Conservation (phyloP, 1,140 invertebrate genomes). For the Onthophagus taurus region DNA sequence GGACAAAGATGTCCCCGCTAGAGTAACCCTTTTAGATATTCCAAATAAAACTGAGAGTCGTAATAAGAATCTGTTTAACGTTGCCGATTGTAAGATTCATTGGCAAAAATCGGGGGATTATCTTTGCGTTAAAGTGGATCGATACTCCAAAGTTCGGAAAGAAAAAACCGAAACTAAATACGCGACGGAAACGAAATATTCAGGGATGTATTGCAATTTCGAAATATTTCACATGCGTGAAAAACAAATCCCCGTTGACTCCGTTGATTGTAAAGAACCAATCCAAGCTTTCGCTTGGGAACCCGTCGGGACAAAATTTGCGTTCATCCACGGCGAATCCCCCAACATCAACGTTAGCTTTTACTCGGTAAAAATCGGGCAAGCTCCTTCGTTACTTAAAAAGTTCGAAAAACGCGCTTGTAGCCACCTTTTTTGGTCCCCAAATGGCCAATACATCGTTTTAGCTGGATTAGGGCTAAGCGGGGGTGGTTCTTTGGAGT, state of each 20-base stretch:
- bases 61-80: constrained; percentile 95
- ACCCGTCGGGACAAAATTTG: constrained; percentile 90
- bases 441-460: constrained; percentile 90
- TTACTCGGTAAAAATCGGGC: constrained; percentile 82
- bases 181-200: too few species aligned
- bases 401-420: constrained; percentile 86
- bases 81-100: constrained; percentile 96
- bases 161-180: constrained; percentile 83
- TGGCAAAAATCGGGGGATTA: constrained; percentile 99
- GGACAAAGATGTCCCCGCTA: constrained; percentile 82
- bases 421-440: constrained; percentile 95
- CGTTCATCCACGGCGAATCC: constrained; percentile 89
- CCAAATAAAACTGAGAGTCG: constrained; percentile 85
- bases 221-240: constrained; percentile 98
- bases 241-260: constrained; percentile 97
- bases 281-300: constrained; percentile 99
- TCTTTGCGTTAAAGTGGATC: constrained; percentile 94
- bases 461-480: constrained; percentile 70
- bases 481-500: constrained; percentile 86
- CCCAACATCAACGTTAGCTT: constrained; percentile 86
- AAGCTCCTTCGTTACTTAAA: constrained; percentile 77
- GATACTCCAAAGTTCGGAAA: constrained; percentile 90
- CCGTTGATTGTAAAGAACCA: constrained; percentile 86
- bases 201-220: constrained; percentile 97
- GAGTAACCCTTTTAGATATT: constrained; percentile 75